Conservation (phyloP, 2,888 invertebrate species). For the Epinotia nisella region DNA sequence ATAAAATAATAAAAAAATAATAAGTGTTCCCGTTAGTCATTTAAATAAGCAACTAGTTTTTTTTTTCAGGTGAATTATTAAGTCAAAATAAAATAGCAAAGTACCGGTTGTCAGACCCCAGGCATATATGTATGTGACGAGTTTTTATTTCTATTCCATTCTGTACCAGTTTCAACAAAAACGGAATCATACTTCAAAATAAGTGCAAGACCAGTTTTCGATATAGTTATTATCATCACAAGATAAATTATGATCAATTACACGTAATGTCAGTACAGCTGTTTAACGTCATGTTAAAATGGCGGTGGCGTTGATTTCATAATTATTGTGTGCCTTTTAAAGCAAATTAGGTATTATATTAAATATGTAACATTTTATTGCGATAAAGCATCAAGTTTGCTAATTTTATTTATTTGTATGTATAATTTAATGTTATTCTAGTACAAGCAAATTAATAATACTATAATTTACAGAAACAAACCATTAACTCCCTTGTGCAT, state of each 20-base stretch:
- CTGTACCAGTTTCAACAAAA: neutral
- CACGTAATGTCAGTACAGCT: conserved; percentile 26
- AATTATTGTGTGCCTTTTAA: conserved; percentile 9
- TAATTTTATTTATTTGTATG: neutral
- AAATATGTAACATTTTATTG: neutral
- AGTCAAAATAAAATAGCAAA: neutral
- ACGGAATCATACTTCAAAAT: conserved; percentile 5
- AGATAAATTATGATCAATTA: conserved; percentile 43
- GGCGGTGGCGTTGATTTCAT: conserved; percentile 26
- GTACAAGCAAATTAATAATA: too few relatives aligned
- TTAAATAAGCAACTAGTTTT: too few relatives aligned
- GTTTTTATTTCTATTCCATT: neutral
- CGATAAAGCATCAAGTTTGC: neutral
- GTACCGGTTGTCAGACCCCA: too few relatives aligned
- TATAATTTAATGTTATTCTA: too few relatives aligned
- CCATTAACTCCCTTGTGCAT: too few relatives aligned
- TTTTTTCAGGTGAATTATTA: neutral
- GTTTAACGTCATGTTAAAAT: conserved; percentile 29
- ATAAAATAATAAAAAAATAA: too few relatives aligned
- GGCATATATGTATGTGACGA: neutral
- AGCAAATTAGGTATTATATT: conserved; percentile 8
- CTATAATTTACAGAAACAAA: too few relatives aligned
- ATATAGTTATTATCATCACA: conserved; percentile 34
- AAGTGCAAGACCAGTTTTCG: conserved; percentile 33
- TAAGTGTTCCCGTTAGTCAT: too few relatives aligned